Percentiles rank a stretch among this genome's conserved stretches.
These are phyloP conservation scores for Sternarchorhynchus goeldii DNA, from an alignment of 2,797 vertebrate genomes.

Conservation along the genomic window DNA sequence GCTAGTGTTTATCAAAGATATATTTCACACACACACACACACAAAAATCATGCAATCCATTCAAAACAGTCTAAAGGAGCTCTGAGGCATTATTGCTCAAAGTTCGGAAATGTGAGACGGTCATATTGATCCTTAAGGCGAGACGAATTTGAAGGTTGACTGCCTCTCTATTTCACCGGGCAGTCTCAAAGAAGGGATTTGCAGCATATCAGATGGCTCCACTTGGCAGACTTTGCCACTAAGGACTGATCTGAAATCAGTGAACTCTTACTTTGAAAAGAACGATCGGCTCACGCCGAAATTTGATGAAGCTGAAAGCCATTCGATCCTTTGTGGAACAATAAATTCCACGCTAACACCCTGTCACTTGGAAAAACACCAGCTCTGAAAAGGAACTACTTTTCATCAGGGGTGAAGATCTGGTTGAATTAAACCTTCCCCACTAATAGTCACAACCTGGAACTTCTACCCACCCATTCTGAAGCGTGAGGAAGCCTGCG, in stretches of 20 bases:
- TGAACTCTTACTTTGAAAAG: constrained; percentile 6
- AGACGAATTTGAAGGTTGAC: constrained; percentile 66
- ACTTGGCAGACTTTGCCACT: constrained; percentile 59
- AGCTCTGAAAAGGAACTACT: constrained; percentile 7
- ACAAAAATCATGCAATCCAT: background rate
- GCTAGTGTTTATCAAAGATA: background rate
- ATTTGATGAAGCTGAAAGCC: constrained; percentile 24
- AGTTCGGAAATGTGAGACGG: constrained; percentile 54
- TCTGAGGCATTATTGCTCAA: constrained; percentile 19
- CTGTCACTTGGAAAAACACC: background rate
- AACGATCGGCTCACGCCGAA: constrained; percentile 19
- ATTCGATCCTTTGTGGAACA: constrained; percentile 30
- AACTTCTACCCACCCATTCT: background rate
- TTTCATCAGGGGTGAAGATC: constrained; percentile 13
- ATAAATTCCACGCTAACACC: constrained; percentile 38
- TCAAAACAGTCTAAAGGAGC: constrained; percentile 5
- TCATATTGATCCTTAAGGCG: constrained; percentile 61
- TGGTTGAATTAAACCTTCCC: background rate
- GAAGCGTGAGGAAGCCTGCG: background rate
- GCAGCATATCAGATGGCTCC: constrained; percentile 68
- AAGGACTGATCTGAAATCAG: constrained; percentile 47
- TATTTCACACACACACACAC: background rate
- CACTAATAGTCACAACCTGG: background rate
- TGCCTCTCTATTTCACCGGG: constrained; percentile 68
- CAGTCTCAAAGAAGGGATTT: constrained; percentile 71